Conservation (phyloP, 2,888 invertebrate genomes). For the Drosophila nr. medialis region DNA sequence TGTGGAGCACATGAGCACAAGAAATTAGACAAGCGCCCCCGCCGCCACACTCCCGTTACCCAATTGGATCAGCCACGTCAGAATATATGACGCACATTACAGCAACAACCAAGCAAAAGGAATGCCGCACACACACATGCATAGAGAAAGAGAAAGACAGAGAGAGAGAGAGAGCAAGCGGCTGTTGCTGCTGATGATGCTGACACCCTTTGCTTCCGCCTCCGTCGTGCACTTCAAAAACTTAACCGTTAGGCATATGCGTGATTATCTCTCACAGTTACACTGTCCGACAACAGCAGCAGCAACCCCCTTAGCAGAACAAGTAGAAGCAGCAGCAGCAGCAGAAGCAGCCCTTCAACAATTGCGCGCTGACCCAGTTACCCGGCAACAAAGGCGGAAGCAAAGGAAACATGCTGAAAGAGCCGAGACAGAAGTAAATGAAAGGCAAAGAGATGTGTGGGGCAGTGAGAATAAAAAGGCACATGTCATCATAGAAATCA, state of each 20-base stretch:
- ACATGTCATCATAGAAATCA: constrained; percentile 80
- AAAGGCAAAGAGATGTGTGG: constrained; percentile 8
- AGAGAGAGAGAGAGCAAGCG: not conserved
- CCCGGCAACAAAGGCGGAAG: constrained; percentile 80
- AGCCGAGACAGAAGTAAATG: constrained; percentile 41
- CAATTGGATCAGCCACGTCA: constrained; percentile 47
- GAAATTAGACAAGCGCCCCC: constrained; percentile 55
- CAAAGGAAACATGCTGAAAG: constrained; percentile 77
- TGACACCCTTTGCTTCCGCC: constrained; percentile 66
- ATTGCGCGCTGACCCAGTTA: constrained; percentile 79
- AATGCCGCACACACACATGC: not conserved
- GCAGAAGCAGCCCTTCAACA: constrained; percentile 66
- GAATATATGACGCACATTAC: constrained; percentile 60
- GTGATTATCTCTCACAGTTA: constrained; percentile 71
- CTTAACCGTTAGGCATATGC: constrained; percentile 79
- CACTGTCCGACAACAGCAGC: constrained; percentile 52
- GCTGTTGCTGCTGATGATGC: constrained; percentile 50
- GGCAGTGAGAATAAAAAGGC: constrained; percentile 65
- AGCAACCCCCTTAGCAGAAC: constrained; percentile 21
- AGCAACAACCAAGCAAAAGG: constrained; percentile 32
- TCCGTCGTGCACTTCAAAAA: constrained; percentile 69
- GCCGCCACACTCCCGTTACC: not conserved
- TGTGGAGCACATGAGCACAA: constrained; percentile 53
- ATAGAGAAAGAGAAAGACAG: not conserved
- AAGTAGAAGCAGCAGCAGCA: constrained; percentile 4